Base-by-base conservation (phyloP, 2,888 invertebrate genomes). In the Andrena praecox region DNA sequence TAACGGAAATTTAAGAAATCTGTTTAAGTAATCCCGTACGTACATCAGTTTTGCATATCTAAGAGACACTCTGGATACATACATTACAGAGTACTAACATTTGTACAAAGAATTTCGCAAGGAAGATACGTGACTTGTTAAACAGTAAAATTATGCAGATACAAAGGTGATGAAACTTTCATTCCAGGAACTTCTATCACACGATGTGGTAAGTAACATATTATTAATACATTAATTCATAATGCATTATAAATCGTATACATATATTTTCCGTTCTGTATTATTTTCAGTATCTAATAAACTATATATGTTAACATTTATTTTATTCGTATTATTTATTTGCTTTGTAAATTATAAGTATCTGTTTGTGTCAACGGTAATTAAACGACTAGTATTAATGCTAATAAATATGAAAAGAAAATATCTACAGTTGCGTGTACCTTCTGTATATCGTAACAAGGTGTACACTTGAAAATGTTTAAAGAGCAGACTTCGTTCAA, bases 1-100 rank as follows among this genome's bases (percentile, higher is more conserved):
- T 83, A 68, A 88, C 69, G 80, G 56, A 87, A 83, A 54, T 77
- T 82, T 73, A 79, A 81, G 20, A 64, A 16, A 66, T 80, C 50
- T 59, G 70, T 80, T 73, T 76, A 77, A 72, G 42, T 73, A 56
- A 84, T 76, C 68, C 52, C 69, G 70, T 48, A 64, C 54, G 75
- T 74, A 74, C 20, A 69, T 70, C 6, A 54, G 2, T 73, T 73
- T 64, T 20, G 24, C 66, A 56, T 20, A 35, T 20, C 52, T 52
- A 73, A 50, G 35, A 67, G 42, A 42, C 42, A 62, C 6, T 52
- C 8, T 48, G 63, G 16, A 66, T 77, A 73, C 12, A 60, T 35
- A 31, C 20, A 20, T 48, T 67, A 12, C 59, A 8, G 31, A 60
- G 24, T 6, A 42, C 24, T 72, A 3, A 48, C 24, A 72, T 24